Percentiles rank a stretch among this genome's conserved stretches.
These are phyloP conservation scores for Muricea muricata DNA, from an alignment of 92 coral and sea anemone species.

Conservation along the genomic window DNA sequence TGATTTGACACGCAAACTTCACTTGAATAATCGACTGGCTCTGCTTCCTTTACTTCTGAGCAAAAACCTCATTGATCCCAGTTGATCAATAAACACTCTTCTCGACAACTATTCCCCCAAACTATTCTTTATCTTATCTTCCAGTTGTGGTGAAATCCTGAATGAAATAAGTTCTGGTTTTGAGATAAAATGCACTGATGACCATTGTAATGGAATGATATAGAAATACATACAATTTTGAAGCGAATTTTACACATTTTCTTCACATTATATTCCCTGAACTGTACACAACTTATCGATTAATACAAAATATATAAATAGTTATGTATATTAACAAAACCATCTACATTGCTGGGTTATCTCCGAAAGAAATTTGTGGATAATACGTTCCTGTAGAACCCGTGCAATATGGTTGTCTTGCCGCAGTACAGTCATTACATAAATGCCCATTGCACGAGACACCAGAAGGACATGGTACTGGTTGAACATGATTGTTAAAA, in stretches of 20 bases:
- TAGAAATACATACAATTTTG: too few species aligned
- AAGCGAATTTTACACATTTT: not conserved
- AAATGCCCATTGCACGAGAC: slow-evolving; percentile 18
- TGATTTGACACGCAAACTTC: too few species aligned
- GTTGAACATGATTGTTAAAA: not conserved
- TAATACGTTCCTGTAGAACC: slow-evolving; percentile 13
- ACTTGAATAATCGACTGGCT: too few species aligned
- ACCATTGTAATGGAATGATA: too few species aligned
- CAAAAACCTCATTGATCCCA: too few species aligned
- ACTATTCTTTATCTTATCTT: too few species aligned
- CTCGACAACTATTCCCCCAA: too few species aligned
- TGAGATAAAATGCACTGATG: too few species aligned
- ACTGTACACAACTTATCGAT: not conserved
- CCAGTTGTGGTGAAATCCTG: too few species aligned
- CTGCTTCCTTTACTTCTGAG: too few species aligned
- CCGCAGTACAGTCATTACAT: slow-evolving; percentile 14
- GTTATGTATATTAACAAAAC: not conserved
- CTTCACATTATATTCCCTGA: not conserved
- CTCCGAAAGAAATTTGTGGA: slow-evolving; percentile 25
- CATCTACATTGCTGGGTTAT: not conserved
- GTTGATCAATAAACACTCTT: too few species aligned
- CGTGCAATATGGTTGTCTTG: slow-evolving; percentile 31
- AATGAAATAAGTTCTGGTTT: too few species aligned
- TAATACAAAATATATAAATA: slow-evolving; percentile 6
- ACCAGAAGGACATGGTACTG: slow-evolving; percentile 24